Evolutionary conservation across 2,113 vertebrate species (phyloP).

Genomic region (Uropsilus gracilis): DNA sequence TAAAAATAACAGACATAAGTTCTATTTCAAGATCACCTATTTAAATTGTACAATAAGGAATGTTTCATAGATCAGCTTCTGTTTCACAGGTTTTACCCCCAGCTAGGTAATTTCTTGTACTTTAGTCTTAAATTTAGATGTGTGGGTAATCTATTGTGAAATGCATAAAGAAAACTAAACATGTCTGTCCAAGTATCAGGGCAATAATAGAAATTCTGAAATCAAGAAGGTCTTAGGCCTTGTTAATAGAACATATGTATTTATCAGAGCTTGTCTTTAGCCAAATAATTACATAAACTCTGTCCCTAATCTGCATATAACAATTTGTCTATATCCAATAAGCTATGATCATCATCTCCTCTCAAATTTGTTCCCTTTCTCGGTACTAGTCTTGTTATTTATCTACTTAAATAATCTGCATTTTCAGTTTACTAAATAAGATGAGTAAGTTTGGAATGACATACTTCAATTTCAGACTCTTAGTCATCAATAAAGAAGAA

Average conservation of each 20-base stretch:
- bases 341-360: not conserved
- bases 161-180: not conserved
- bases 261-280: not conserved
- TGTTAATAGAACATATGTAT: not conserved
- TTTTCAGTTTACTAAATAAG: not conserved
- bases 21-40: too few species aligned
- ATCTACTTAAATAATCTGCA: not conserved
- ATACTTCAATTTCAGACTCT: not conserved
- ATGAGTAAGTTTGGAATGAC: not conserved
- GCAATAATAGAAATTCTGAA: not conserved
- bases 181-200: not conserved
- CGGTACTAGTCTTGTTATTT: not conserved
- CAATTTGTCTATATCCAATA: not conserved
- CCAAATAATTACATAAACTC: not conserved
- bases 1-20: too few species aligned
- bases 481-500: not conserved
- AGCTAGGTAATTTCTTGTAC: not conserved
- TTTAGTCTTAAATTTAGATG: not conserved
- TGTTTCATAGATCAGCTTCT: not conserved
- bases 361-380: not conserved
- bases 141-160: not conserved
- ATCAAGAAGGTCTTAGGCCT: not conserved
- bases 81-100: not conserved
- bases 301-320: not conserved
- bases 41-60: not conserved